Evolutionary conservation across 1,140 invertebrate genomes (phyloP), one percentile per base, ranked within the genome.

Genomic region (Ips typographus): DNA sequence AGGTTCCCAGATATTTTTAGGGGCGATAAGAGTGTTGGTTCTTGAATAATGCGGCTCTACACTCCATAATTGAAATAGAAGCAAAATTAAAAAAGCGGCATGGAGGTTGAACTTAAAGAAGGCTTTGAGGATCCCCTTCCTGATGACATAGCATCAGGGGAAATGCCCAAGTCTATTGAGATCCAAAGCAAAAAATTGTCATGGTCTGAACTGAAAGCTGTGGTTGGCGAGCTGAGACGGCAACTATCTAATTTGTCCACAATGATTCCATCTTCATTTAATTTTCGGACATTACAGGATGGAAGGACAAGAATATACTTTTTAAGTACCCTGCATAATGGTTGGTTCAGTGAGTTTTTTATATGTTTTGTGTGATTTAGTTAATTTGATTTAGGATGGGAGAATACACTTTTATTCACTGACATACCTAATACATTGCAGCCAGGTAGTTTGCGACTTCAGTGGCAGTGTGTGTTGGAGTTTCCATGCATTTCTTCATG

Each of bases 221-320:
- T 91, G 36, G 93, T 96, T 0, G 89, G 91, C 75, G 92, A 94
- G 73, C 84, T 95, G 63, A 83, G 94, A 2, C 87, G 91, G 68
- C 88, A 91, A 74, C 77, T 95, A 39, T 91, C 90, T 1, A 87
- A 87, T 53, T 82, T 94, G 60, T 92, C 90, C 0, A 87, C 88
- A 1, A 89, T 90, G 81, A 87, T 93, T 36, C 93, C 93, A 6
- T 89, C 88, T 68, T 88, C 89, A 41, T 88, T 94, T 74, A 88
- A 89, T 22, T 96, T 96, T 82, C 83, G 93, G 55, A 87, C 85
- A 63, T 81, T 93, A 40, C 85, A 86, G 40, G 91, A 92, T 82
- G 91, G 90, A 57, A 87, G 89, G 65, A 90, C 85, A 47, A 86
- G 94, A 76, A 89, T 96, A 75, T 98, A 96, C 82, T 97, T 96